Evolutionary conservation across 2,888 invertebrate genomes (phyloP).

Genomic region (Platycheirus albimanus): DNA sequence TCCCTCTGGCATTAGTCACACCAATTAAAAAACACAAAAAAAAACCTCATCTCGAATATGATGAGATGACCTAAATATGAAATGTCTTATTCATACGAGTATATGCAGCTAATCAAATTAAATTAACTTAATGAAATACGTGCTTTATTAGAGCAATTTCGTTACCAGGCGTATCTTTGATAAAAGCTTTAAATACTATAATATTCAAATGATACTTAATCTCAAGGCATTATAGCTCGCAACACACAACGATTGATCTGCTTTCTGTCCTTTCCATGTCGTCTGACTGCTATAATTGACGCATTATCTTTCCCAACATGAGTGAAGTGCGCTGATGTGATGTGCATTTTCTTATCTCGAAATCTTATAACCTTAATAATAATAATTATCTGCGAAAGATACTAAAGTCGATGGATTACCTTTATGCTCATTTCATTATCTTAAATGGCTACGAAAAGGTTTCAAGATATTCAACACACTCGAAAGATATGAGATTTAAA

Average conservation of each 20-base stretch:
- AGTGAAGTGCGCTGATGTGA: too few relatives aligned
- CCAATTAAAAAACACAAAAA: conserved; percentile 1
- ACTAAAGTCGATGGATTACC: background rate
- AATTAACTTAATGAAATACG: conserved; percentile 9
- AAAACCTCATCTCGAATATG: background rate
- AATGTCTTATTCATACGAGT: conserved; percentile 4
- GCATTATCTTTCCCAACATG: conserved; percentile 3
- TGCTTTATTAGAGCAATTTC: background rate
- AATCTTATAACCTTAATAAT: conserved; percentile 18
- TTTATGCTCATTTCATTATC: conserved; percentile 6
- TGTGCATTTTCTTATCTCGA: conserved; percentile 15
- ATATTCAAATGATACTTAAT: conserved; percentile 4
- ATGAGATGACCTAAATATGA: conserved; percentile 24
- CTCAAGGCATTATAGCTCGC: background rate
- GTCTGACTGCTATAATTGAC: conserved; percentile 8
- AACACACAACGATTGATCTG: conserved; percentile 8
- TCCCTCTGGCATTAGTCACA: too few relatives aligned
- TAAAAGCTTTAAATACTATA: too few relatives aligned
- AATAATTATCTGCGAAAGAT: conserved; percentile 13
- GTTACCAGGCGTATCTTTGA: background rate
- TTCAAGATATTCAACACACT: background rate
- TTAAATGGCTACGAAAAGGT: conserved; percentile 1
- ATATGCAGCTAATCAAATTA: conserved; percentile 5
- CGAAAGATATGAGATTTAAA: background rate
- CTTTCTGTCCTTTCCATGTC: conserved; percentile 9